Conservation (phyloP, 2,113 vertebrate species). For the Chlorodrepanis virens region DNA sequence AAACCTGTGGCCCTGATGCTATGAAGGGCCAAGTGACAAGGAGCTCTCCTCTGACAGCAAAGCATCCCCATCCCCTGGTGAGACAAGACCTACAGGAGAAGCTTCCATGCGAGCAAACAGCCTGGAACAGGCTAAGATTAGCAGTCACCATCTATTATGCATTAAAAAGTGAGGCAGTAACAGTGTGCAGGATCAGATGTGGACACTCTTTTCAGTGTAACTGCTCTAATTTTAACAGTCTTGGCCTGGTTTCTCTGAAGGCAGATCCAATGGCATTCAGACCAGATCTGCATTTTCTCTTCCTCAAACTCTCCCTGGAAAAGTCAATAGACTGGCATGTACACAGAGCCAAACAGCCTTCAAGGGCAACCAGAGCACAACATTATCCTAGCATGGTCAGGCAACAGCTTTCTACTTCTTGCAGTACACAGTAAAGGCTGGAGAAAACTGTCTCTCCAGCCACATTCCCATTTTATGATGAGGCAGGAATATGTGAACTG, state of each 20-base stretch:
- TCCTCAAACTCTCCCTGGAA: background rate
- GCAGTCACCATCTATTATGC: slow-evolving; percentile 27
- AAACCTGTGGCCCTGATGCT: background rate
- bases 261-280: background rate
- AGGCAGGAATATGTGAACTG: background rate
- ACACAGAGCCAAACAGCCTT: background rate
- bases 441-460: background rate
- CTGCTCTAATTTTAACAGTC: slow-evolving; percentile 31
- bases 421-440: background rate
- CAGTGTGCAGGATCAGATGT: background rate
- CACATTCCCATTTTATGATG: background rate
- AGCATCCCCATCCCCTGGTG: background rate
- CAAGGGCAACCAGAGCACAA: background rate
- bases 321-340: background rate
- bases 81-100: background rate
- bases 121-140: slow-evolving; percentile 21
- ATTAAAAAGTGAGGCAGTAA: background rate
- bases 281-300: background rate
- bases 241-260: slow-evolving; percentile 17
- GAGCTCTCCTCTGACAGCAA: background rate
- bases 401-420: background rate
- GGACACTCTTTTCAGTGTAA: background rate
- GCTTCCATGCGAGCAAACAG: background rate
- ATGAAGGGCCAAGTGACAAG: background rate
- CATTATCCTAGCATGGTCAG: background rate